phyloP scores from a whole-genome alignment of 1,140 invertebrate species.

The Lasaia peninsularis region DNA sequence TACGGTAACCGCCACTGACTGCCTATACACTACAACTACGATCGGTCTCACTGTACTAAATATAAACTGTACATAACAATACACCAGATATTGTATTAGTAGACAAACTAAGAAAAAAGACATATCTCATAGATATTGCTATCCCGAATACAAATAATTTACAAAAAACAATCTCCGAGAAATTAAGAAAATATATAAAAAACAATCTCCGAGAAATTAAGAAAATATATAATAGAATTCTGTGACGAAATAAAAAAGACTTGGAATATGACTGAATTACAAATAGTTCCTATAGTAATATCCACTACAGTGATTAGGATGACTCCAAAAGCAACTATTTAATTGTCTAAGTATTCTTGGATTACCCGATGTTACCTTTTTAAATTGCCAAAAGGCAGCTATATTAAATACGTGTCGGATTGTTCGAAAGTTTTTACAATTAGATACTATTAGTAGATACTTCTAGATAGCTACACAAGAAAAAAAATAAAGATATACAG shows the following conservation, averaged over 20 bases:
- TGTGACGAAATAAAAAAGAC: not conserved
- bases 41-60: not conserved
- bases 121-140: slow-evolving; percentile 12
- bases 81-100: not conserved
- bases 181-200: slow-evolving; percentile 10
- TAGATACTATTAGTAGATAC: not conserved
- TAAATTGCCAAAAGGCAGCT: too few relatives aligned
- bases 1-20: too few relatives aligned
- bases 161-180: slow-evolving; percentile 11
- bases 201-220: too few relatives aligned
- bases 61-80: not conserved
- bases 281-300: not conserved
- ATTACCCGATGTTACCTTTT: too few relatives aligned
- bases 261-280: not conserved
- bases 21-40: too few relatives aligned
- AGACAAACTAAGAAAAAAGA: slow-evolving; percentile 1
- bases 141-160: slow-evolving; percentile 14
- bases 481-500: too few relatives aligned
- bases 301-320: slow-evolving; percentile 5
- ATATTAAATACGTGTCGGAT: too few relatives aligned
- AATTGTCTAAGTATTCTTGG: too few relatives aligned
- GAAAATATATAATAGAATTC: too few relatives aligned
- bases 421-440: too few relatives aligned
- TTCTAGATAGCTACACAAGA: too few relatives aligned
- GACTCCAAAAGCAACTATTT: not conserved